Evolutionary conservation across 1,140 invertebrate species (phyloP).

Genomic region (Globodera rostochiensis): DNA sequence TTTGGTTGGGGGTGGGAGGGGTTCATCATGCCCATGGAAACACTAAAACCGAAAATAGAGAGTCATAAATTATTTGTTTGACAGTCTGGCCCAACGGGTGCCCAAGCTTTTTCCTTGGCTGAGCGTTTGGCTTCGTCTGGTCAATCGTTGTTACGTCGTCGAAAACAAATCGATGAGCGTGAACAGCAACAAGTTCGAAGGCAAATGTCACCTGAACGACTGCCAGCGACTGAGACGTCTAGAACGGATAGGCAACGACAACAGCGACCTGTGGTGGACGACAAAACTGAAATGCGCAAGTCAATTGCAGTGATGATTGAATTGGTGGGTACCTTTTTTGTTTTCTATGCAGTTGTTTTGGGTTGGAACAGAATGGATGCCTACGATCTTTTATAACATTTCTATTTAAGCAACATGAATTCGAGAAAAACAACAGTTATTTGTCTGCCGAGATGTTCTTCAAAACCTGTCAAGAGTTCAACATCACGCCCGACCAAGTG

Average conservation of each 20-base stretch:
- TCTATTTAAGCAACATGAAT: conserved; percentile 2
- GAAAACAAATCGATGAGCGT: neutral
- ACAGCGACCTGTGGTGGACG: conserved; percentile 4
- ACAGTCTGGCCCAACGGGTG: too few species aligned
- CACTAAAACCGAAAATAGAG: too few species aligned
- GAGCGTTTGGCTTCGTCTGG: neutral
- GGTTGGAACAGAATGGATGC: neutral
- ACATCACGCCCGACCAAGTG: conserved; percentile 12
- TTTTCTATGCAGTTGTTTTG: too few species aligned
- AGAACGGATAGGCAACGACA: neutral
- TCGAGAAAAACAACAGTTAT: neutral
- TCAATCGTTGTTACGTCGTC: neutral
- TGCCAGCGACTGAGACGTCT: neutral
- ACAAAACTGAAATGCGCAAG: conserved; percentile 25
- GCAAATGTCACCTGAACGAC: neutral
- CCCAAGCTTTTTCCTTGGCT: neutral
- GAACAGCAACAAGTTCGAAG: neutral
- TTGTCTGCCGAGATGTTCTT: conserved; percentile 16
- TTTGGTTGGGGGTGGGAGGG: too few species aligned
- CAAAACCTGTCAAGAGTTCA: conserved; percentile 20
- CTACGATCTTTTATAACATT: neutral
- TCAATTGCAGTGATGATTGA: conserved; percentile 29
- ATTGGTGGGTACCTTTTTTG: neutral
- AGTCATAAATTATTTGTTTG: too few species aligned
- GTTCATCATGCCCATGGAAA: too few species aligned